Base-by-base conservation (phyloP, 2,888 invertebrate genomes). In the Macrophya alboannulata region DNA sequence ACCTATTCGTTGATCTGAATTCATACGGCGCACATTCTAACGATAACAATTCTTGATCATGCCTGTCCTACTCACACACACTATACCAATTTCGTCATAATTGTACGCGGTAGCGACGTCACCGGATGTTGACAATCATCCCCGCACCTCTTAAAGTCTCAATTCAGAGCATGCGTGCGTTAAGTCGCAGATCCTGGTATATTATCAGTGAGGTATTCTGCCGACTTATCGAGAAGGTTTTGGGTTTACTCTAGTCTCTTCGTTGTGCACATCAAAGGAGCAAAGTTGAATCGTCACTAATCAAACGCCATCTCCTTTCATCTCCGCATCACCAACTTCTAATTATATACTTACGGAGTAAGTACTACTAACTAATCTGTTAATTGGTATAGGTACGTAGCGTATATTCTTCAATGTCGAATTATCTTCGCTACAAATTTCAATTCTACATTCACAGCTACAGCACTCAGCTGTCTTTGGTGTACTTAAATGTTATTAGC, bases 71-170 rank as follows among this genome's bases (percentile, higher is more conserved):
- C n/a, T 72, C 43, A 1, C 45, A 43, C 72, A 45, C 21, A 72
- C 43, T 21, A n/a, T 72, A 21, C 72, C 21, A 45, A 48, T 51
- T 31, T 77, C n/a, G 25, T 48, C 45, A 76, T 76, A 3, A 17
- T 15, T n/a, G 43, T 74, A 45, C 25, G 21, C 10, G 21, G 43
- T 71, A 45, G 31, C 0, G 62, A 62, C 81, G 59, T 81, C 25
- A 10, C 62, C 81, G 59, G 62, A 81, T 81, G 51, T 77, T 77
- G 77, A 77, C 81, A 81, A 81, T 81, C 62, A 81, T 43, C 43
- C 25, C 51, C 17, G 62, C 25, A 59, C 43, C 43, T 62, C 59
- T 81, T 45, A 21, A 81, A n/a, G 40, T 81, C 59, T 21, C n/a
- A 62, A 62, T 40, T 81, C 43, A 12, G 62, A 59, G 62, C 43